Conservation (phyloP, 2,888 invertebrate species). For the Tridacna gigas region DNA sequence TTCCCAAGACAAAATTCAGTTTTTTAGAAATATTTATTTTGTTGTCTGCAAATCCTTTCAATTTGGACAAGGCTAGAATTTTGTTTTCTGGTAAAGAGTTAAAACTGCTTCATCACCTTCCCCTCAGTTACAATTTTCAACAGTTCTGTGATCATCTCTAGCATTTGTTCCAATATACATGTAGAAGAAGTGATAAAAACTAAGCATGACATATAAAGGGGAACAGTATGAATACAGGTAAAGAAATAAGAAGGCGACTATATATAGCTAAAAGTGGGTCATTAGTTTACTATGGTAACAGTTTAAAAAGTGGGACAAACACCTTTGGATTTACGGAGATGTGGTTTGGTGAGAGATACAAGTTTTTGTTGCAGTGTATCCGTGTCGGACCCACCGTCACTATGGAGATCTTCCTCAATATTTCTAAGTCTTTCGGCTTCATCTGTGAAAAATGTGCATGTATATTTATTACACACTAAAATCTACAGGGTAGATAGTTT, state of each 20-base stretch:
- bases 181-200: neutral
- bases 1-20: no score
- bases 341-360: conserved; percentile 52
- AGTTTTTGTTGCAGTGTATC: conserved; percentile 63
- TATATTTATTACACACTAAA: neutral
- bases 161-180: neutral
- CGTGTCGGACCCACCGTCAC: conserved; percentile 66
- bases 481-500: no score
- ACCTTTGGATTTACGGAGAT: conserved; percentile 45
- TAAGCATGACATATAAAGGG: no score
- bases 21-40: no score
- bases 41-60: no score
- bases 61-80: no score
- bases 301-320: conserved; percentile 15
- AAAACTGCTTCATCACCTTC: no score
- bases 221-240: no score
- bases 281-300: conserved; percentile 28
- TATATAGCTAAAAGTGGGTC: conserved; percentile 10
- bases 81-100: no score
- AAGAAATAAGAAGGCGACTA: neutral
- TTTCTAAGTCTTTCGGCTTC: conserved; percentile 54
- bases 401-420: conserved; percentile 57
- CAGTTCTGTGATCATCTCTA: no score
- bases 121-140: no score
- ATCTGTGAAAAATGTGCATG: conserved; percentile 47